Base-by-base conservation (phyloP, 2,888 invertebrate genomes). In the Drosophila merina region DNA sequence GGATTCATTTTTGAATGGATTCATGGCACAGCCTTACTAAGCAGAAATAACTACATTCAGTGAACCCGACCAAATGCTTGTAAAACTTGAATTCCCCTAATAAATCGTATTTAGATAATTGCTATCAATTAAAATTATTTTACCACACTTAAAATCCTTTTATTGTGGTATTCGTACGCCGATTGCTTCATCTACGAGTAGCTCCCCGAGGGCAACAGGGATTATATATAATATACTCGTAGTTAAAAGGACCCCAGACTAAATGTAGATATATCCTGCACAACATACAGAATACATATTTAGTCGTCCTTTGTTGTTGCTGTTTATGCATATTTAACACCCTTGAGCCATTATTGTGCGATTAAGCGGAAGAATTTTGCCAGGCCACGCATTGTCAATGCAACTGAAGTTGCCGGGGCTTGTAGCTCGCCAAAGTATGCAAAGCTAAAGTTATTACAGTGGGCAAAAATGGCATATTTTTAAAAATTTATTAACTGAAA, bases 291-390 rank as follows among this genome's bases (percentile, higher is more conserved):
- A 20, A 28, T 28, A 6, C 28, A 28, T 4, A 57, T 59, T 57
- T 44, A 62, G 58, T 67, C 72, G 20, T 57, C 47, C 50, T 55
- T 52, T 57, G 54, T 45, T 50, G 57, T 6, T 38, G 44, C 45
- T 76, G 56, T 59, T 73, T 48, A 72, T 69, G 59, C 57, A 72
- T 63, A 74, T 69, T 74, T 74, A 85, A 76, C 67, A 77, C 42
- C 74, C 74, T 74, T 60, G 64, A 74, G 76, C 76, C 66, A 74
- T 76, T 74, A 80, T 77, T 76, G 81, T 66, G 84, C 86, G 72
- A 84, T 86, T 84, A 76, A 71, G 81, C 59, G 63, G 45, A 76
- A 74, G 63, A 77, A 77, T 70, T 75, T 72, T 63, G 72, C 76
- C 64, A 64, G 54, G 54, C 67, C 54, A 68, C 75, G 70, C 71